phyloP scores from a whole-genome alignment of 2,888 invertebrate genomes.

The Homarus gammarus region DNA sequence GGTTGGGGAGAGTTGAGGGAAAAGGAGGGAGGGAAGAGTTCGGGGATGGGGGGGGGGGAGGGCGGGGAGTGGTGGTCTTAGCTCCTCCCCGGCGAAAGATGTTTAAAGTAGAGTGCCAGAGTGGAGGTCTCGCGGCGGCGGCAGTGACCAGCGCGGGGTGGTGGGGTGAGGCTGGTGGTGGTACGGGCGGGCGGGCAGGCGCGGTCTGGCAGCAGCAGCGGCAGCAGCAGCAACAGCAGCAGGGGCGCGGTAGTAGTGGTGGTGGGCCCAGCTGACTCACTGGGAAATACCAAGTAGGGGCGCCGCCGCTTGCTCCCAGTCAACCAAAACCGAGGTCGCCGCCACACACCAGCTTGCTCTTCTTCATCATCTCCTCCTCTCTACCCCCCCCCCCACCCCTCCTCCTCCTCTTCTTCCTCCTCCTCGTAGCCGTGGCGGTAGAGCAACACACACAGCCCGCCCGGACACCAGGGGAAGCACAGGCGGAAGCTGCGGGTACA shows the following conservation, averaged over 20 bases:
- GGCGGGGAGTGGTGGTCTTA: constrained; percentile 12
- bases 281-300: constrained; percentile 48
- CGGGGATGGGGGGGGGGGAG: too few species aligned
- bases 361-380: not conserved
- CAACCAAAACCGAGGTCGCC: constrained; percentile 24
- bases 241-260: not conserved
- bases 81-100: constrained; percentile 46
- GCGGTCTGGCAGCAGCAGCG: constrained; percentile 13
- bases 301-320: constrained; percentile 24
- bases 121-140: constrained; percentile 42
- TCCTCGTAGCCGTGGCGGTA: not conserved
- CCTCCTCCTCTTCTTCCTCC: constrained; percentile 12
- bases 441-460: constrained; percentile 16
- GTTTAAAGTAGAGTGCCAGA: constrained; percentile 67
- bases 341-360: constrained; percentile 20
- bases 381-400: not conserved
- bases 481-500: constrained; percentile 46
- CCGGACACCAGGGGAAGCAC: constrained; percentile 27
- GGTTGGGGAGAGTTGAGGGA: not conserved
- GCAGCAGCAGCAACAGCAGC: too few species aligned
- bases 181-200: constrained; percentile 20
- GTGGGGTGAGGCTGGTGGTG: constrained; percentile 16
- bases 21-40: constrained; percentile 8
- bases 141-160: constrained; percentile 28
- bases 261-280: constrained; percentile 41